Evolutionary conservation across 2,113 vertebrate species (phyloP), one percentile per base, ranked within the genome.

Genomic region (Stegastes partitus): DNA sequence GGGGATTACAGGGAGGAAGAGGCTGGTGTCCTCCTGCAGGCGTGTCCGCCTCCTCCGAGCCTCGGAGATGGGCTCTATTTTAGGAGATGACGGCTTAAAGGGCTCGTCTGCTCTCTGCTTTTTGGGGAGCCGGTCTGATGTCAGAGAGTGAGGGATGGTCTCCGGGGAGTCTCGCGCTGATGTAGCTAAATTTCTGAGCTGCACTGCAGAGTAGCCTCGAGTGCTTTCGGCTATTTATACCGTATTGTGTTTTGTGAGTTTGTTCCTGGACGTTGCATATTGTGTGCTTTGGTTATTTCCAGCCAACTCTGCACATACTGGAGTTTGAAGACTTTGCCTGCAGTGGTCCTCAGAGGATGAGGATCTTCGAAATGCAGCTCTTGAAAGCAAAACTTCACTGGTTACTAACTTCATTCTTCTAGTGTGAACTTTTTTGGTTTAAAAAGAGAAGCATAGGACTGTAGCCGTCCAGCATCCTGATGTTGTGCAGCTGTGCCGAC

Each of bases 1-100:
- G 50, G 75, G 57, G 63, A 76, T 54, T 26, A 25, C 31, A 2
- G n/a, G 71, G 62, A 74, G 44, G 26, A 45, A 56, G 54, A 80
- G 61, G 68, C 31, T 69, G 50, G 34, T 73, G 59, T 79, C 53
- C 77, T 80, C 72, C 50, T 55, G 68, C 58, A 64, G 68, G 72
- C 2, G 56, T 81, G 64, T 85, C 77, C 58, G 69, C 15, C 73
- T 83, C 75, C 31, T 49, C 66, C 11, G 44, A 81, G 73, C 18
- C 50, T 82, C 39, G 88, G 63, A 54, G 56, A 79, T 79, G 44
- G 25, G 16, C 54, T 82, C 89, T 90, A 90, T 91, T 89, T 90
- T 90, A 28, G 83, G 87, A 71, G 34, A 66, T 14, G 50, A 55
- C 54, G 28, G n/a, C 55, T 86, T 84, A 66, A 89, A 85, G 67